Evolutionary conservation across 1,140 invertebrate genomes (phyloP).

Genomic region (Lutraria rhynchaena): DNA sequence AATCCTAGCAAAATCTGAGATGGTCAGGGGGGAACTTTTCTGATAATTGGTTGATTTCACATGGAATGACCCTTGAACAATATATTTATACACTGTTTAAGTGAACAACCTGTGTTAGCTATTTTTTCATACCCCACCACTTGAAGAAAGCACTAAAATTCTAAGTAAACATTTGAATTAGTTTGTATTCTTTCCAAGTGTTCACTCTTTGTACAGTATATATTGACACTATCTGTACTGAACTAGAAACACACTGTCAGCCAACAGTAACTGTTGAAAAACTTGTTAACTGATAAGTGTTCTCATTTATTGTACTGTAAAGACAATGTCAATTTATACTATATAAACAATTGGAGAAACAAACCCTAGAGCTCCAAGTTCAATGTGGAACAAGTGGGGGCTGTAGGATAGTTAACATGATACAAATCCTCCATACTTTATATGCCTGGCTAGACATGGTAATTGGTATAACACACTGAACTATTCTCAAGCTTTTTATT

Average conservation of each 20-base stretch:
- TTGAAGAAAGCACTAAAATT: too few species aligned
- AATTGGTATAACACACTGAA: slow-evolving; percentile 32
- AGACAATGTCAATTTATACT: neutral
- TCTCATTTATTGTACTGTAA: neutral
- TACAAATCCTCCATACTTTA: slow-evolving; percentile 29
- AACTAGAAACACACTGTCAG: neutral
- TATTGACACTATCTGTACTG: too few species aligned
- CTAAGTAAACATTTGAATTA: too few species aligned
- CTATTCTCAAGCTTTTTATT: slow-evolving; percentile 43
- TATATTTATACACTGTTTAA: too few species aligned
- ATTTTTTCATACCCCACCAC: too few species aligned
- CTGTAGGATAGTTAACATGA: neutral
- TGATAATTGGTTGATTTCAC: too few species aligned
- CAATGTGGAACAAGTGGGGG: slow-evolving; percentile 12
- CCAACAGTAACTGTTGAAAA: neutral
- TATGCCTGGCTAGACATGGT: neutral
- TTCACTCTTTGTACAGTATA: too few species aligned
- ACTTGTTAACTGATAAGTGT: neutral
- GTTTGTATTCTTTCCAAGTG: too few species aligned
- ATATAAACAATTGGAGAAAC: neutral
- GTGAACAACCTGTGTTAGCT: too few species aligned
- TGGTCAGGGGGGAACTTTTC: too few species aligned
- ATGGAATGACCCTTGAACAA: too few species aligned
- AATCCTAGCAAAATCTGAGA: too few species aligned
- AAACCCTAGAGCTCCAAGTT: neutral